Base-by-base conservation (phyloP, 2,888 invertebrate species). In the Cylloceria caligata region DNA sequence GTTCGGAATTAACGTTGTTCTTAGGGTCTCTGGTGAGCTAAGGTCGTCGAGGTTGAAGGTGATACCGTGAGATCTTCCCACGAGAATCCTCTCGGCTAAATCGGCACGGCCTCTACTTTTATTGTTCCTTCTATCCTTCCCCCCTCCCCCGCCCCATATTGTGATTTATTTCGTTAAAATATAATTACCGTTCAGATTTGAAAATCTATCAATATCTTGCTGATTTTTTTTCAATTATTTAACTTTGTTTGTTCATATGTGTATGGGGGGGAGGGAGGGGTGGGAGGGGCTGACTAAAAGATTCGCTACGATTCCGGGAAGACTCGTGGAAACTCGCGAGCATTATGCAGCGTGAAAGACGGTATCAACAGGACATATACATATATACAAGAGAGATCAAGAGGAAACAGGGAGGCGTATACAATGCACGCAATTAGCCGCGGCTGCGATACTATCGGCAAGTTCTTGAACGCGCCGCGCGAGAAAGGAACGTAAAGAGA, bases 41-140 rank as follows among this genome's bases (percentile, higher is more conserved):
- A 84, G 67, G 82, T 85, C 84, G 83, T 73, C 80, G 85, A 87
- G 89, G 89, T 90, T 89, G 86, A 83, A 89, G 89, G 88, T 89
- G 83, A 81, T 87, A 82, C 89, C 89, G 89, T 90, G 90, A 89
- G 90, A 91, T 89, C 88, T 90, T 91, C 90, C 89, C 91, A 90
- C 90, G 90, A 88, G 86, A 85, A 81, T 71, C 71, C 30, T 73
- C 47, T 77, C 57, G 73, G 68, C 73, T 77, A 57, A 82, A 75
- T 75, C 82, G 52, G 62, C 76, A 65, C 73, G 42, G 65, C 73
- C 78, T 71, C 75, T 57, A 82, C 76, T 78, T 77, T 76, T 80
- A 83, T 81, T 77, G 73, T 76, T 73, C 62, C 72, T 68, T 52
- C 45, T 1, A 67, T 36, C 11, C 65, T 11, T 36, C 24, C 45